phyloP scores from a whole-genome alignment of 2,113 vertebrate genomes.

The Chloropsis cyanopogon region DNA sequence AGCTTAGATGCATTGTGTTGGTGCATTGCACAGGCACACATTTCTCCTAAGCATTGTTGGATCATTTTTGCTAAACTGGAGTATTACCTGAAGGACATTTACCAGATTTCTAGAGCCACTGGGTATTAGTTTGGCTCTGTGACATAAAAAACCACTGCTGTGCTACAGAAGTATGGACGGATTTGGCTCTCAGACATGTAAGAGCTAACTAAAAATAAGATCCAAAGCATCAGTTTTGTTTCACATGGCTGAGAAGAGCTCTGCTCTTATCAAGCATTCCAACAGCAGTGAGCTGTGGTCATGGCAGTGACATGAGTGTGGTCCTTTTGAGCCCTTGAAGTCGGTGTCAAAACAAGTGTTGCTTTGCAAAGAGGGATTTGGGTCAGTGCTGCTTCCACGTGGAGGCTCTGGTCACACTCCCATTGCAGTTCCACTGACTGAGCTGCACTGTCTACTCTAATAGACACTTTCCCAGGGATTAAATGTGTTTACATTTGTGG shows the following conservation, averaged over 20 bases:
- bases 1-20: background rate
- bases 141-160: background rate
- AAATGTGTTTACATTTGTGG: conserved; percentile 29
- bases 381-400: background rate
- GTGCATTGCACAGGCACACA: background rate
- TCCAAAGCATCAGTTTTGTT: background rate
- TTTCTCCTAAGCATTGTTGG: background rate
- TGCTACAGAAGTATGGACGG: background rate
- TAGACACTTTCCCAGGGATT: background rate
- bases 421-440: background rate
- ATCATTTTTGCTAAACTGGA: background rate
- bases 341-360: background rate
- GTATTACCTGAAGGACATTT: background rate
- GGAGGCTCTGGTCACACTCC: background rate
- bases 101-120: background rate
- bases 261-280: background rate
- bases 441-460: background rate
- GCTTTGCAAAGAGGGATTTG: background rate
- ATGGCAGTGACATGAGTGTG: rapidly evolving
- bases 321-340: background rate
- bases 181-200: background rate
- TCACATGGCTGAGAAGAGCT: background rate
- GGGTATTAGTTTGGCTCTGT: background rate
- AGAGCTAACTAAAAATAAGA: background rate
- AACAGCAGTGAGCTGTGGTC: rapidly evolving